These are phyloP conservation scores for Porites lutea DNA, from an alignment of 64 coral and sea anemone species.

Conservation along the genomic window DNA sequence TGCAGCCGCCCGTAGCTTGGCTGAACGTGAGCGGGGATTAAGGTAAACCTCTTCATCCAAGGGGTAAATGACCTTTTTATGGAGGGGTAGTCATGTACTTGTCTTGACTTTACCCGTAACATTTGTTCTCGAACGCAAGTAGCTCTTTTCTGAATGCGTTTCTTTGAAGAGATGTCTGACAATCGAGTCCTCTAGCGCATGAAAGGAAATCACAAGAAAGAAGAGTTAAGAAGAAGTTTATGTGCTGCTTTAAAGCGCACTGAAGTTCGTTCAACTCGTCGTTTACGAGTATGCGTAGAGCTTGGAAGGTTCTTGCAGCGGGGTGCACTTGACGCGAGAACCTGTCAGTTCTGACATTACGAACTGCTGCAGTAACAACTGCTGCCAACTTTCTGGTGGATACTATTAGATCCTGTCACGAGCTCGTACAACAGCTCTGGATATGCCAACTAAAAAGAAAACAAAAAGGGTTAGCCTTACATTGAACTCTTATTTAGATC, in stretches of 20 bases:
- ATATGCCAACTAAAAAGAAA: constrained; percentile 69
- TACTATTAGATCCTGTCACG: constrained; percentile 78
- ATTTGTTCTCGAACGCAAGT: constrained; percentile 60
- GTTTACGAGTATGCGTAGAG: constrained; percentile 89
- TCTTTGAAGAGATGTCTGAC: constrained; percentile 85
- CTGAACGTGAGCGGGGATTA: constrained; percentile 86
- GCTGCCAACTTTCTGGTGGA: constrained; percentile 83
- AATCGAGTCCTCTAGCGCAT: constrained; percentile 85
- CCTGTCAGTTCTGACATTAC: constrained; percentile 75
- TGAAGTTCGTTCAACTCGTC: constrained; percentile 93
- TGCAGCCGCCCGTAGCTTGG: constrained; percentile 79
- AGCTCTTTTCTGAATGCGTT: constrained; percentile 40
- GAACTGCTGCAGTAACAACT: constrained; percentile 77
- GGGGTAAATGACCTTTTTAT: constrained; percentile 86
- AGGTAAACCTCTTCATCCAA: constrained; percentile 83
- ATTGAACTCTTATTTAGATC: too few relatives aligned
- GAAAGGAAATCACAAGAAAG: constrained; percentile 93
- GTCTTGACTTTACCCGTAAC: constrained; percentile 28
- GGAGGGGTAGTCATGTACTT: constrained; percentile 74
- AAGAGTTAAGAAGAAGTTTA: constrained; percentile 81
- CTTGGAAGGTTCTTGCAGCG: constrained; percentile 89
- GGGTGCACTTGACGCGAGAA: constrained; percentile 79
- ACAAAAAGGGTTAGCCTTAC: neutral
- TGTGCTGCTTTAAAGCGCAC: constrained; percentile 75
- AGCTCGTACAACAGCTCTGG: constrained; percentile 81